A percentile compares a stretch with the other conserved stretches of the same genome.
Conservation (phyloP, 2,797 vertebrate genomes). For the Falco concolor region DNA sequence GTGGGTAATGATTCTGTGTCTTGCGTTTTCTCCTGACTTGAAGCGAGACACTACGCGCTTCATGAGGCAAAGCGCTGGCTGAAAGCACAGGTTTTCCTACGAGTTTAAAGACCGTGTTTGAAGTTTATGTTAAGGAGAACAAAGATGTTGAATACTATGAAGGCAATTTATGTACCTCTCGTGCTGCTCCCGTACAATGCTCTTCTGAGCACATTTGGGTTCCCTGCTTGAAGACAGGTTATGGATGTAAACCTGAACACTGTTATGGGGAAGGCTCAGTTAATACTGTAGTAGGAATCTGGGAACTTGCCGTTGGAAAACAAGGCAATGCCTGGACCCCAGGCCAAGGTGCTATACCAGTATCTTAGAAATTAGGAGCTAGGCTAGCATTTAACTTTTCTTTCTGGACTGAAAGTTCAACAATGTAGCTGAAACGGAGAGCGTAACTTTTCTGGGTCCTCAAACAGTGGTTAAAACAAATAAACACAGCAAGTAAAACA, state of each 20-base stretch:
- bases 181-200: background rate
- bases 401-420: background rate
- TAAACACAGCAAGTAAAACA: no score
- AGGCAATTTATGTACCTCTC: background rate
- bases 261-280: background rate
- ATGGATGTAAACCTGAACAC: background rate
- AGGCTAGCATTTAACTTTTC: background rate
- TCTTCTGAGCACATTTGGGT: background rate
- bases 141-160: background rate
- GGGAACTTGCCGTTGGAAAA: background rate
- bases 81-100: background rate
- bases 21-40: background rate
- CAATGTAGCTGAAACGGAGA: background rate
- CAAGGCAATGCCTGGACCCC: background rate
- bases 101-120: background rate
- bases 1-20: background rate
- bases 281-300: background rate
- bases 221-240: background rate
- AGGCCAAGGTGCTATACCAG: background rate
- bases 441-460: background rate
- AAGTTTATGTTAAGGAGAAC: background rate
- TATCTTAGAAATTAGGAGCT: background rate
- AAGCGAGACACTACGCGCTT: background rate
- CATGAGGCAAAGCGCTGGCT: background rate
- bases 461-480: background rate